Percentiles rank a stretch among this genome's conserved stretches.
These are phyloP conservation scores for Lethrus apterus DNA, from an alignment of 1,140 invertebrate species.

Conservation along the genomic window DNA sequence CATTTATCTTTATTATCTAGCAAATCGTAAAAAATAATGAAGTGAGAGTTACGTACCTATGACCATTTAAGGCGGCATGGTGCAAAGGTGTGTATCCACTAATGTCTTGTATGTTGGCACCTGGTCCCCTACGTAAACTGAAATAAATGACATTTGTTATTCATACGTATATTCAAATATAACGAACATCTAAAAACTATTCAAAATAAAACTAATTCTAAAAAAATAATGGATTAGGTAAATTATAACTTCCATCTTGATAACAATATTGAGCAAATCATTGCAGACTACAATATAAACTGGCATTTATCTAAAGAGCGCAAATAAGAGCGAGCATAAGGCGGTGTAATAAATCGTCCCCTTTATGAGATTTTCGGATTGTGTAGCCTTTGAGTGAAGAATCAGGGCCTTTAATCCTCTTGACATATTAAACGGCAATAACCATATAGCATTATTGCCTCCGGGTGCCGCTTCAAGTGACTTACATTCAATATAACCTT, in stretches of 20 bases:
- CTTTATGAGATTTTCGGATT: conserved; percentile 12
- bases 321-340: too few relatives aligned
- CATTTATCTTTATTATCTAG: too few relatives aligned
- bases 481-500: too few relatives aligned
- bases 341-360: conserved; percentile 9
- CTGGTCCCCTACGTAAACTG: conserved; percentile 79
- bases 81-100: conserved; percentile 94
- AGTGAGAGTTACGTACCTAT: conserved; percentile 59
- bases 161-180: too few relatives aligned
- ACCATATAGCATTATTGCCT: conserved; percentile 7
- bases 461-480: too few relatives aligned
- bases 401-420: conserved; percentile 6
- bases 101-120: conserved; percentile 86
- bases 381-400: conserved; percentile 4
- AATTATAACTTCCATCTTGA: too few relatives aligned
- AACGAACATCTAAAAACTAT: too few relatives aligned
- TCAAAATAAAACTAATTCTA: too few relatives aligned
- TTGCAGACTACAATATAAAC: too few relatives aligned
- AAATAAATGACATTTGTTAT: conserved; percentile 38
- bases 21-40: background rate
- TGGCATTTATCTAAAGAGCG: too few relatives aligned
- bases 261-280: too few relatives aligned
- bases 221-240: too few relatives aligned
- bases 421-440: conserved; percentile 12
- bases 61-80: conserved; percentile 89